These are phyloP conservation scores for Ondatra zibethicus DNA, from an alignment of 2,113 vertebrate species.

Conservation along the genomic window DNA sequence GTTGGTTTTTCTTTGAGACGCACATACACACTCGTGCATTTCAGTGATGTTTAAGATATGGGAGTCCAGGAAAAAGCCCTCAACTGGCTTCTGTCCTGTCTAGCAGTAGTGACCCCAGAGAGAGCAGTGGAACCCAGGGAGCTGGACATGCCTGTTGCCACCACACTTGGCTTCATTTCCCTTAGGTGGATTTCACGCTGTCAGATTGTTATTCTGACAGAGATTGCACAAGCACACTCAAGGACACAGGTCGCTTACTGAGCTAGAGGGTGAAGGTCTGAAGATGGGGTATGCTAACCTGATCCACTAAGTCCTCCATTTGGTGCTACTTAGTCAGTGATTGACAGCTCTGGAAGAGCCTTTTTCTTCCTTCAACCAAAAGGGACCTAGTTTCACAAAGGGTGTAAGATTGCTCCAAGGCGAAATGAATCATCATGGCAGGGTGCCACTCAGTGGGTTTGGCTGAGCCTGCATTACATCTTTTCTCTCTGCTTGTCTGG, in stretches of 20 bases:
- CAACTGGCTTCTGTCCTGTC: background rate
- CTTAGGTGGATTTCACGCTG: background rate
- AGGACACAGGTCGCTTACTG: background rate
- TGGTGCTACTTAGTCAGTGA: background rate
- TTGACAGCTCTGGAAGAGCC: conserved; percentile 6
- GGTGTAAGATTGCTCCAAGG: conserved; percentile 66
- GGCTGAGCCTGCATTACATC: conserved; percentile 75
- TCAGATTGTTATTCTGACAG: background rate
- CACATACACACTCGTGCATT: background rate
- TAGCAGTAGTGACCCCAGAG: background rate
- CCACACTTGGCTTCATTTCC: background rate
- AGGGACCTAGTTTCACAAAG: conserved; percentile 76
- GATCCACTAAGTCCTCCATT: background rate
- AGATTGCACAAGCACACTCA: background rate
- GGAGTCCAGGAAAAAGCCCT: background rate
- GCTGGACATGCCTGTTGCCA: background rate
- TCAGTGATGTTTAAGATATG: background rate
- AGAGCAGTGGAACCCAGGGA: background rate
- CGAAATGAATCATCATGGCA: conserved; percentile 80
- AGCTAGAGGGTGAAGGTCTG: background rate
- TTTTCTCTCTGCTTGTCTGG: conserved; percentile 76
- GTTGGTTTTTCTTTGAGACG: background rate
- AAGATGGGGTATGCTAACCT: background rate
- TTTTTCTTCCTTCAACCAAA: conserved; percentile 9
- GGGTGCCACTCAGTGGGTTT: conserved; percentile 72